Percentiles rank a stretch among this genome's conserved stretches.
phyloP scores from a whole-genome alignment of 2,888 invertebrate species.

The Prosapia bicincta region DNA sequence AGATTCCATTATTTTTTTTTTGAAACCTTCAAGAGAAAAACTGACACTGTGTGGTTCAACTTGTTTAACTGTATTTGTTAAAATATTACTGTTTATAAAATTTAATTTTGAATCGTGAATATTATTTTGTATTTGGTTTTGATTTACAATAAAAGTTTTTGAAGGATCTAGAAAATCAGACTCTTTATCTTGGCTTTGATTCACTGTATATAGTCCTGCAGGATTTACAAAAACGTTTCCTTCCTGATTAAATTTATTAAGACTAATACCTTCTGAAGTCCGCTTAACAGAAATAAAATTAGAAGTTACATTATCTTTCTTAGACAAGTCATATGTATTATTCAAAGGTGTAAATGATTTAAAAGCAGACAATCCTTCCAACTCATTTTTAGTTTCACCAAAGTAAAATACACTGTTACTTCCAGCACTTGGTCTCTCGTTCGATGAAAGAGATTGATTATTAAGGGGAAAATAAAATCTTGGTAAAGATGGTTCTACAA shows the following conservation, averaged over 20 bases:
- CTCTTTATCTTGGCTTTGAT: not conserved
- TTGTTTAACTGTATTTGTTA: not conserved
- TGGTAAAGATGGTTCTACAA: not conserved
- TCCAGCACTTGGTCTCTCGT: not conserved
- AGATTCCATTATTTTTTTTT: not conserved
- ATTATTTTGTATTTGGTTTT: not conserved
- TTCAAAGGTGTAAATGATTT: not conserved
- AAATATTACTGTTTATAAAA: not conserved
- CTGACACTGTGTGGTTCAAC: not conserved
- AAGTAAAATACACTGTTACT: constrained; percentile 20
- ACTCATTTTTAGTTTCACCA: constrained; percentile 20
- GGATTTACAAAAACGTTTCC: not conserved
- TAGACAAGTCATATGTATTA: not conserved
- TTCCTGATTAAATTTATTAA: not conserved
- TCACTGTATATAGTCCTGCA: not conserved
- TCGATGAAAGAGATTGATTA: not conserved
- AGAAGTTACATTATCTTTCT: not conserved
- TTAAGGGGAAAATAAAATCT: not conserved
- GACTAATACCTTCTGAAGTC: not conserved
- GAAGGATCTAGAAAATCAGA: not conserved
- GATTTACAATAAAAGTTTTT: not conserved
- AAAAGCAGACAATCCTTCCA: constrained; percentile 3
- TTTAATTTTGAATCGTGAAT: not conserved
- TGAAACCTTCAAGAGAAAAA: not conserved
- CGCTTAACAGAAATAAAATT: not conserved